Percentiles rank a stretch among this genome's conserved stretches.
Evolutionary conservation across 2,113 vertebrate genomes (phyloP).

Genomic region (Piaya cayana): DNA sequence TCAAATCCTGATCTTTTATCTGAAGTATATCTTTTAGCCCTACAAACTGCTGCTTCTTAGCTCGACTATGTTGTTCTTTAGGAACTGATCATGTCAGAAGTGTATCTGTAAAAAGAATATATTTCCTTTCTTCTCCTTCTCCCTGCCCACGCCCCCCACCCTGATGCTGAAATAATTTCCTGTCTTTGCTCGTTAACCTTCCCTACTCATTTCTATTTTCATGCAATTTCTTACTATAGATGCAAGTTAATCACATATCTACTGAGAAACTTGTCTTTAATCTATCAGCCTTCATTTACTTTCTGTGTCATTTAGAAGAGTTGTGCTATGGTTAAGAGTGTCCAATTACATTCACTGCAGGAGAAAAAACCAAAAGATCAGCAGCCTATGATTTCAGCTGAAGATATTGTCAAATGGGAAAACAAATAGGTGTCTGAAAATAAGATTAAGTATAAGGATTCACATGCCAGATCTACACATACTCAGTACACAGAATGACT

Average conservation of each 20-base stretch:
- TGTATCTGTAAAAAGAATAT: not conserved
- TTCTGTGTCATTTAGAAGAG: conserved; percentile 42
- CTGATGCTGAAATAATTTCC: conserved; percentile 47
- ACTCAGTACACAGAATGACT: conserved; percentile 58
- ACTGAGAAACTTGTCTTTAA: conserved; percentile 67
- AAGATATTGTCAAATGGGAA: conserved; percentile 64
- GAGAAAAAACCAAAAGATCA: conserved; percentile 66
- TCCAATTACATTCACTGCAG: conserved; percentile 73
- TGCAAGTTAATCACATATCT: conserved; percentile 75
- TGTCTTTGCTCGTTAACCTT: conserved; percentile 72
- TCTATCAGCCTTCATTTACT: conserved; percentile 60
- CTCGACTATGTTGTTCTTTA: conserved; percentile 51
- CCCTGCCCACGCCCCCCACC: not conserved
- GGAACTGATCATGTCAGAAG: conserved; percentile 26
- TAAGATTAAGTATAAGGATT: conserved; percentile 73
- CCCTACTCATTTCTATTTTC: conserved; percentile 71
- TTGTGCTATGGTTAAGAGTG: conserved; percentile 45
- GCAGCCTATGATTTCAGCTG: conserved; percentile 62
- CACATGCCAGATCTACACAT: conserved; percentile 63
- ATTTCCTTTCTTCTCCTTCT: not conserved
- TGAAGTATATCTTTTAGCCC: not conserved
- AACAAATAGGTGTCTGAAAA: conserved; percentile 79
- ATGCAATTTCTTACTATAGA: conserved; percentile 70
- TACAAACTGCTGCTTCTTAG: not conserved
- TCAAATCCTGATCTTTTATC: not conserved